Evolutionary conservation across 2,113 vertebrate species (phyloP).

Genomic region (Nannospalax galili): DNA sequence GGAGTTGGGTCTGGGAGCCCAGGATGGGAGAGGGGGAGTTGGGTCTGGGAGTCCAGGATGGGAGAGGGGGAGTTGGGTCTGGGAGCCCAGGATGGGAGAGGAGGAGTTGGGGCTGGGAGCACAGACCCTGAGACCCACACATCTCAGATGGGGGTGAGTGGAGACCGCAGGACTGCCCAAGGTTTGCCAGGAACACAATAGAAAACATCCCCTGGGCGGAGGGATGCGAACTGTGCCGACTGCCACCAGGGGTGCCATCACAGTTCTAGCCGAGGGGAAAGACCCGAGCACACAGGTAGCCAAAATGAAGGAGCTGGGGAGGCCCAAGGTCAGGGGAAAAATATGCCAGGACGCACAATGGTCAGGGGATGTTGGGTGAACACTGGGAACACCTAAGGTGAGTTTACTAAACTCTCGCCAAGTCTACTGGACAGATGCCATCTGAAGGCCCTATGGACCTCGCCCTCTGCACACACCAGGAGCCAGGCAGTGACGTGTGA

Average conservation of each 20-base stretch:
- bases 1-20: too few species aligned
- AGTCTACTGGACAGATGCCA: accelerated
- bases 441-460: not conserved
- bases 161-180: accelerated
- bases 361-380: accelerated
- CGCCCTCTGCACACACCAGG: accelerated
- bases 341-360: accelerated
- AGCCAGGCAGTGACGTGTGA: accelerated
- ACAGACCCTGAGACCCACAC: accelerated
- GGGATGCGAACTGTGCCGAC: accelerated
- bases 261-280: too few species aligned
- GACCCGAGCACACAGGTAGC: too few species aligned
- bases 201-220: too few species aligned
- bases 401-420: too few species aligned
- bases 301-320: not conserved
- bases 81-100: not conserved
- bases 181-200: accelerated
- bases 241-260: not conserved
- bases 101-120: accelerated
- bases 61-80: too few species aligned
- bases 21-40: too few species aligned
- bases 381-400: not conserved
- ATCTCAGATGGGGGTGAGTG: too few species aligned
- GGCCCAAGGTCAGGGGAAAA: not conserved
- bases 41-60: too few species aligned